Percentiles rank a stretch among this genome's conserved stretches.
Evolutionary conservation across 2,888 invertebrate species (phyloP).

Genomic region (Odontocolon sp.): DNA sequence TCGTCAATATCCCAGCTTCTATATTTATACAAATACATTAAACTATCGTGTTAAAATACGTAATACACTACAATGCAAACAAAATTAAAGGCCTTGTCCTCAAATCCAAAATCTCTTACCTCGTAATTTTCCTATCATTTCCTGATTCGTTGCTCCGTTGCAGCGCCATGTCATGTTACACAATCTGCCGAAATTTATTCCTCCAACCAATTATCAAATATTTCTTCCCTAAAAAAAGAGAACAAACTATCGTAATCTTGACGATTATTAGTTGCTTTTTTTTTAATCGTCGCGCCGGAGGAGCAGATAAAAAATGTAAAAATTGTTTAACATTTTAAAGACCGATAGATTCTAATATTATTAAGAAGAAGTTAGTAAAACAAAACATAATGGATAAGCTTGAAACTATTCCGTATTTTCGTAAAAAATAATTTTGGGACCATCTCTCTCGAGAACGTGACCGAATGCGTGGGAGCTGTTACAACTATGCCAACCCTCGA

Average conservation of each 20-base stretch:
- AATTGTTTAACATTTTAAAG: too few relatives aligned
- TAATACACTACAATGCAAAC: not conserved
- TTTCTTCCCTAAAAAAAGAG: conserved; percentile 16
- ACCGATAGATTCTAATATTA: too few relatives aligned
- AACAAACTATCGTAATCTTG: not conserved
- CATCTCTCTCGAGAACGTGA: too few relatives aligned
- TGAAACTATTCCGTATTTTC: too few relatives aligned
- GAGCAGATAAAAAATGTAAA: too few relatives aligned
- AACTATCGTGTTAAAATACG: not conserved
- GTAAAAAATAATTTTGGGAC: too few relatives aligned
- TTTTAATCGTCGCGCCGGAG: too few relatives aligned
- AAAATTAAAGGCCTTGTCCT: not conserved
- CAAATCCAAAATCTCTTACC: conserved; percentile 82
- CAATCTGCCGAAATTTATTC: not conserved
- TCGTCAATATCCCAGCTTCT: conserved; percentile 92
- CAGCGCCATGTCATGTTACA: conserved; percentile 94
- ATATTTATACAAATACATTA: conserved; percentile 67
- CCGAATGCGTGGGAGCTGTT: too few relatives aligned
- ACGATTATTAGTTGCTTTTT: too few relatives aligned
- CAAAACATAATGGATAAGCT: too few relatives aligned
- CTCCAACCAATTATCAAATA: not conserved
- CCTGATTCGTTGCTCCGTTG: conserved; percentile 90
- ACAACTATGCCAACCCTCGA: not conserved
- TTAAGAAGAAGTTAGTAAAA: too few relatives aligned
- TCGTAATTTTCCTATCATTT: conserved; percentile 90